Conservation (phyloP, 1,140 invertebrate genomes). For the Achatina immaculata region DNA sequence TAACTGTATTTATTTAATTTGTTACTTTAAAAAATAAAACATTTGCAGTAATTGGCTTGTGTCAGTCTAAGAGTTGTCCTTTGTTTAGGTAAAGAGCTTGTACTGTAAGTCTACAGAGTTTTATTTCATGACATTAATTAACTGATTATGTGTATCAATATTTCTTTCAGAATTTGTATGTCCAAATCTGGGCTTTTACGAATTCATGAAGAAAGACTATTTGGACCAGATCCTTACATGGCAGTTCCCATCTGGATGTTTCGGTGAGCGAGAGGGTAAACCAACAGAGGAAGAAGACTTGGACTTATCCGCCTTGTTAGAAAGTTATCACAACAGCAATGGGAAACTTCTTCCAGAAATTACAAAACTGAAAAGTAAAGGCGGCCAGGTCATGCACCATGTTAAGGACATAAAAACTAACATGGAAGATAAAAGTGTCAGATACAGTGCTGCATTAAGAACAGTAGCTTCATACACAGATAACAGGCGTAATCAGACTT, state of each 20-base stretch:
- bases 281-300: not conserved
- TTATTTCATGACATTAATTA: too few relatives aligned
- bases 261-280: slow-evolving; percentile 45
- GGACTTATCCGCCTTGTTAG: slow-evolving; percentile 9
- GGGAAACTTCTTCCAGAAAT: slow-evolving; percentile 1
- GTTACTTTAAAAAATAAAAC: too few relatives aligned
- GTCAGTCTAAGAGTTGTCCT: too few relatives aligned
- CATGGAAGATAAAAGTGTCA: not conserved
- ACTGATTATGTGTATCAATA: too few relatives aligned
- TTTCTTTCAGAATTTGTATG: slow-evolving; percentile 63
- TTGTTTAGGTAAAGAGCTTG: too few relatives aligned
- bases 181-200: slow-evolving; percentile 60
- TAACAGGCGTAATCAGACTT: not conserved
- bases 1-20: too few relatives aligned
- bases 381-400: not conserved
- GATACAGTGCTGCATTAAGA: not conserved
- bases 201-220: slow-evolving; percentile 61
- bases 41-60: too few relatives aligned
- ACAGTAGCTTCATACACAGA: not conserved
- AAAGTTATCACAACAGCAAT: slow-evolving; percentile 6
- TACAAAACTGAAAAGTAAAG: not conserved
- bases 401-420: not conserved
- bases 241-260: slow-evolving; percentile 62
- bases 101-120: too few relatives aligned
- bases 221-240: slow-evolving; percentile 59